Evolutionary conservation across 35 echinoderm and acorn worm genomes (phyloP).

Genomic region (Strongylocentrotus purpuratus): DNA sequence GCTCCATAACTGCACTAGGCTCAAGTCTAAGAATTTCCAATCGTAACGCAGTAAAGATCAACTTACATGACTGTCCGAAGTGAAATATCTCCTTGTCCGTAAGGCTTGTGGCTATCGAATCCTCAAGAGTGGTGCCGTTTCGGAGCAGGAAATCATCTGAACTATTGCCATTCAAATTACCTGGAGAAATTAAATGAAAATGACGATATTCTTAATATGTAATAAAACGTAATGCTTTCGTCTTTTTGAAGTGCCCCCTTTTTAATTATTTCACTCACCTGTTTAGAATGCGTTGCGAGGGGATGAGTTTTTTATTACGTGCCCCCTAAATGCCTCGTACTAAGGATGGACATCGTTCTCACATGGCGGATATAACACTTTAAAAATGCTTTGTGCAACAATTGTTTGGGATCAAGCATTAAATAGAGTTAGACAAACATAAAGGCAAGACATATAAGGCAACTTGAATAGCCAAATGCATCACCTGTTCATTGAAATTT

Average conservation of each 20-base stretch:
- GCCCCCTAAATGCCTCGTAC: neutral
- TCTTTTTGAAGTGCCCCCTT: neutral
- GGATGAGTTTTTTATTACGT: too few species aligned
- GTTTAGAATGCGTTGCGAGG: neutral
- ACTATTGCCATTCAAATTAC: neutral
- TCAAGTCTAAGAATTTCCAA: neutral
- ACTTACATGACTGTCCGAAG: neutral
- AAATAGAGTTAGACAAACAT: too few species aligned
- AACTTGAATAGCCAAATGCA: too few species aligned
- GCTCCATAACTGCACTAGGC: neutral
- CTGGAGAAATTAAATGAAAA: neutral
- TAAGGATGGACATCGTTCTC: neutral
- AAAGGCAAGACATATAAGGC: too few species aligned
- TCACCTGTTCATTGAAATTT: too few species aligned
- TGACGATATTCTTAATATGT: too few species aligned
- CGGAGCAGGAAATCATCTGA: neutral
- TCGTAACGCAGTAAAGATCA: neutral
- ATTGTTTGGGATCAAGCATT: too few species aligned
- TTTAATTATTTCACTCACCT: neutral
- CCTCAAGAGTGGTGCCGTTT: neutral
- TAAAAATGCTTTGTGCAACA: too few species aligned
- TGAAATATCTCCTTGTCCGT: neutral
- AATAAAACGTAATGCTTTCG: neutral
- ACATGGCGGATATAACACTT: too few species aligned
- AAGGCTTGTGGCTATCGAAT: neutral